Conservation (phyloP, 1,140 invertebrate genomes). For the Aporrectodea caliginosa region DNA sequence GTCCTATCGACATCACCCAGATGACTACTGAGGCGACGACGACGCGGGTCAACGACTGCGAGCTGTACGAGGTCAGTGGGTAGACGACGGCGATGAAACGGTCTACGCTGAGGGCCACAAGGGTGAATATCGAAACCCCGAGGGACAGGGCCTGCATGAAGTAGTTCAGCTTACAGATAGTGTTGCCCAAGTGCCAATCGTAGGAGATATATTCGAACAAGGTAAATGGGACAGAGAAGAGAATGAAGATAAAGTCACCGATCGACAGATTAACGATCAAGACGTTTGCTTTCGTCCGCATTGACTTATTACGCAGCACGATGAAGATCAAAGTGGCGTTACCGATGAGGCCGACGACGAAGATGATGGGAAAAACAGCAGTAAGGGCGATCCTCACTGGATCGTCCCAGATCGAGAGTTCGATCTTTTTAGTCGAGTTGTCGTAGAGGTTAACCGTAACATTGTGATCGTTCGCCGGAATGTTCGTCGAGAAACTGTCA, state of each 20-base stretch:
- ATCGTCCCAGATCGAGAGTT: no score
- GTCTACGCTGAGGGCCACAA: constrained; percentile 83
- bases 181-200: constrained; percentile 61
- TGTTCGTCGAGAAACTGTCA: no score
- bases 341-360: constrained; percentile 79
- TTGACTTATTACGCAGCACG: constrained; percentile 46
- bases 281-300: constrained; percentile 78
- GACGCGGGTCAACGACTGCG: not conserved
- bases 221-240: constrained; percentile 75
- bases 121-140: constrained; percentile 86
- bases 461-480: no score
- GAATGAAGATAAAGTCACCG: constrained; percentile 75
- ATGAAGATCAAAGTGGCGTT: constrained; percentile 76
- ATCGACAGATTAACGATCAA: constrained; percentile 76
- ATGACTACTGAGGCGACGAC: not conserved
- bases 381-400: no score
- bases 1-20: not conserved
- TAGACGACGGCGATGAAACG: constrained; percentile 56
- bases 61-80: not conserved
- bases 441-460: no score
- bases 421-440: no score
- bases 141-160: constrained; percentile 86
- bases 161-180: constrained; percentile 73
- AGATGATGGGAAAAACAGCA: constrained; percentile 80
- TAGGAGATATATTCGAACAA: constrained; percentile 77